Base-by-base conservation (phyloP, 2,797 vertebrate species). In the Falco naumanni region DNA sequence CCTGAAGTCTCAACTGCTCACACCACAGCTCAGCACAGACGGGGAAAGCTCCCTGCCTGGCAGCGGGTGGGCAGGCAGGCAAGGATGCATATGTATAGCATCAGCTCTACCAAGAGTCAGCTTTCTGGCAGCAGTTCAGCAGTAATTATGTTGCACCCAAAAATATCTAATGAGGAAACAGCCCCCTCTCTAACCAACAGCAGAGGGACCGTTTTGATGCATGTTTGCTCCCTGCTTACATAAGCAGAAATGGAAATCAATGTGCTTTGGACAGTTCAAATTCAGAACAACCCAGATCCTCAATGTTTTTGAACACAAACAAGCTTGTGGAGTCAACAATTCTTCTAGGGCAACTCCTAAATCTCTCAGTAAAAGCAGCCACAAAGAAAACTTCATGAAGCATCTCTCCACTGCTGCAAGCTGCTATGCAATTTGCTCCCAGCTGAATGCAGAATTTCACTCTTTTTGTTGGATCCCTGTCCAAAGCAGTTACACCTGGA, bases 401-500 rank as follows among this genome's bases (percentile, higher is more conserved):
- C 37, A 34, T 28, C 56, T 43, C 57, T 51, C 70, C 29, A 14
- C 10, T 6, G 17, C 54, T 14, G 19, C 0, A 11, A 80, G 72
- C 64, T 59, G 68, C 61, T 18, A 10, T 6, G 29, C 57, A 41
- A 5, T 31, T 11, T 51, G 57, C 56, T 84, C 34, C 59, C 50
- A 34, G 60, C 11, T 9, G 7, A 81, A 34, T 2, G 10, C 50
- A 37, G 43, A 24, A 56, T 70, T 63, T 26, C 39, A 18, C 64
- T 80, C 70, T 48, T 64, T 53, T 66, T 9, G 1, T 59, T 68
- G 51, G 50, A 78, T 87, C 34, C 18, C 41, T 4, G 2, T 57
- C 65, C 81, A 56, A 68, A 76, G 51, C 31, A 84, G 80, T n/a
- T 65, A 87, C 85, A 96, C 95, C 95, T 97, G 94, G 79, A 71